Evolutionary conservation across 2,113 vertebrate genomes (phyloP).

Genomic region (Calypte anna): DNA sequence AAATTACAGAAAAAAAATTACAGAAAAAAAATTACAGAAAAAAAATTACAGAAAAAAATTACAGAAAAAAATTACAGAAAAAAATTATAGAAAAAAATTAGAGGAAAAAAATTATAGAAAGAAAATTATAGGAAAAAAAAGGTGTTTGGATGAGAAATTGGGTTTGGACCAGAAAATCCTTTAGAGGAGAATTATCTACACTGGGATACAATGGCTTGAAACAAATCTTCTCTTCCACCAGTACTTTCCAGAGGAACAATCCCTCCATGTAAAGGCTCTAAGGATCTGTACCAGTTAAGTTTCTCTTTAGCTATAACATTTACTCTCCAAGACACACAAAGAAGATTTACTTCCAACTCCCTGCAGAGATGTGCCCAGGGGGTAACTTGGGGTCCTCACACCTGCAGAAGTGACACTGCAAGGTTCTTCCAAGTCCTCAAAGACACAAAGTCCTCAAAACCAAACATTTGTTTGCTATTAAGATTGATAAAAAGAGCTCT

Average conservation of each 20-base stretch:
- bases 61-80: not conserved
- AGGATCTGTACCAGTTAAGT: not conserved
- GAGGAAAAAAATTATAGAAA: not conserved
- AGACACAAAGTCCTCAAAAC: not conserved
- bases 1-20: too few species aligned
- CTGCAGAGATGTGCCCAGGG: fast-evolving
- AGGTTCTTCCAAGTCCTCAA: not conserved
- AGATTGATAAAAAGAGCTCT: not conserved
- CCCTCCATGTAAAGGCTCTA: not conserved
- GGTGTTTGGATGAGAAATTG: not conserved
- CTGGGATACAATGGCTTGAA: not conserved
- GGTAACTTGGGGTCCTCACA: not conserved
- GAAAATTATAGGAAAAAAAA: not conserved
- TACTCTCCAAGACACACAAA: not conserved
- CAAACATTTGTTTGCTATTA: not conserved
- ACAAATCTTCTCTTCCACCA: not conserved
- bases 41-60: too few species aligned
- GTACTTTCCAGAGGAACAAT: not conserved
- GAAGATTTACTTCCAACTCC: not conserved
- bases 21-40: too few species aligned
- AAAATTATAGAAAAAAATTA: not conserved
- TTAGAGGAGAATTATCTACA: not conserved
- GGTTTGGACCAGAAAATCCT: not conserved
- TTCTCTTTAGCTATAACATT: not conserved
- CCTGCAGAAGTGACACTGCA: not conserved